A percentile compares a stretch with the other conserved stretches of the same genome.
These are phyloP conservation scores for Endomychus coccineus DNA, from an alignment of 2,888 invertebrate species.

Conservation along the genomic window DNA sequence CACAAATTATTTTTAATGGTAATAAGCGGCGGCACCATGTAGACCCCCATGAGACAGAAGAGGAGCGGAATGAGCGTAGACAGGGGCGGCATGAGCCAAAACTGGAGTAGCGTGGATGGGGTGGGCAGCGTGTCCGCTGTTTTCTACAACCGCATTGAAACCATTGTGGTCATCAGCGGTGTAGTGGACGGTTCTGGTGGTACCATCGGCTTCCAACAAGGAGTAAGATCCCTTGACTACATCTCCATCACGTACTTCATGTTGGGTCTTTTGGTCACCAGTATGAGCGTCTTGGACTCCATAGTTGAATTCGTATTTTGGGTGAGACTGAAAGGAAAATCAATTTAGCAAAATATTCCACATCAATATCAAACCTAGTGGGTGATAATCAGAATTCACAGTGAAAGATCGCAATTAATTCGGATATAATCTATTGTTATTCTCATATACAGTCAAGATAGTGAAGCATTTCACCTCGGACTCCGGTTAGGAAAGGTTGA, in stretches of 20 bases:
- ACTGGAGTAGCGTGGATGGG: conserved; percentile 4
- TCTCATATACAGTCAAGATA: too few relatives aligned
- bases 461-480: too few relatives aligned
- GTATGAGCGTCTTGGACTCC: conserved; percentile 52
- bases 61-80: conserved; percentile 5
- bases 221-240: conserved; percentile 56
- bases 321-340: conserved; percentile 43
- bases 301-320: conserved; percentile 51
- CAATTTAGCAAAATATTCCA: too few relatives aligned
- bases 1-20: too few relatives aligned
- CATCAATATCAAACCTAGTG: too few relatives aligned
- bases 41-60: too few relatives aligned
- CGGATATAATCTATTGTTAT: too few relatives aligned
- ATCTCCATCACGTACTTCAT: conserved; percentile 51
- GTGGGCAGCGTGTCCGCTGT: conserved; percentile 50
- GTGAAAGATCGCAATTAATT: too few relatives aligned
- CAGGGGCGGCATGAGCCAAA: conserved; percentile 1
- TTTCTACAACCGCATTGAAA: conserved; percentile 39
- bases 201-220: conserved; percentile 56
- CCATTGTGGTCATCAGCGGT: conserved; percentile 50
- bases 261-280: conserved; percentile 49
- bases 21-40: too few relatives aligned
- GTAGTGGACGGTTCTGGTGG: conserved; percentile 57
- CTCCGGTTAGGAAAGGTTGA: too few relatives aligned
- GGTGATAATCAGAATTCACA: too few relatives aligned